Evolutionary conservation across 2,888 invertebrate species (phyloP).

Genomic region (Dryococelus australis): DNA sequence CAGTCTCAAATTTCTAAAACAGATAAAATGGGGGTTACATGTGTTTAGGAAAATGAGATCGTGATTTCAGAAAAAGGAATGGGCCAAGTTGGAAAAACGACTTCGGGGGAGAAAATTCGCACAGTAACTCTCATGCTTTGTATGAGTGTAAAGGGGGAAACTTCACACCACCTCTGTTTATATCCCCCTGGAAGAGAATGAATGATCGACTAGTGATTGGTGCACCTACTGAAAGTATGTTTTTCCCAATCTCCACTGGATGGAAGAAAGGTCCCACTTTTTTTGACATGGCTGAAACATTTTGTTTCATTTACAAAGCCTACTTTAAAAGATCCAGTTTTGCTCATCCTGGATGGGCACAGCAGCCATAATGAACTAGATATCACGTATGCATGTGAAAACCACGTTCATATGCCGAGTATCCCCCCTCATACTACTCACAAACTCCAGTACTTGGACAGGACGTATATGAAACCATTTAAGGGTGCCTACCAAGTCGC

Average conservation of each 20-base stretch:
- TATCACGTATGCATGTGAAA: constrained; percentile 26
- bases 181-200: constrained; percentile 23
- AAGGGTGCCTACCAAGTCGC: constrained; percentile 5
- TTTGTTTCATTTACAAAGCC: constrained; percentile 17
- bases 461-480: constrained; percentile 19
- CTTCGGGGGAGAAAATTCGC: constrained; percentile 24
- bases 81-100: constrained; percentile 34
- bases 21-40: constrained; percentile 25
- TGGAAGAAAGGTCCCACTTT: not conserved
- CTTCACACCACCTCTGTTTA: constrained; percentile 28
- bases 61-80: constrained; percentile 30
- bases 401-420: constrained; percentile 30
- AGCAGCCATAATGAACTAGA: constrained; percentile 30
- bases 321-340: constrained; percentile 6
- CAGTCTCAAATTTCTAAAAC: constrained; percentile 3
- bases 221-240: constrained; percentile 21
- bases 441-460: constrained; percentile 3
- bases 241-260: not conserved
- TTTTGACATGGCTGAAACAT: too few relatives aligned
- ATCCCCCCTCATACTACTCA: not conserved
- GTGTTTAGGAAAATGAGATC: constrained; percentile 32
- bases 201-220: constrained; percentile 17
- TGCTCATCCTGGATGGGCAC: constrained; percentile 24
- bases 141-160: constrained; percentile 28
- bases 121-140: constrained; percentile 29